Evolutionary conservation across 2,113 vertebrate genomes (phyloP).

Genomic region (Perccottus glenii): DNA sequence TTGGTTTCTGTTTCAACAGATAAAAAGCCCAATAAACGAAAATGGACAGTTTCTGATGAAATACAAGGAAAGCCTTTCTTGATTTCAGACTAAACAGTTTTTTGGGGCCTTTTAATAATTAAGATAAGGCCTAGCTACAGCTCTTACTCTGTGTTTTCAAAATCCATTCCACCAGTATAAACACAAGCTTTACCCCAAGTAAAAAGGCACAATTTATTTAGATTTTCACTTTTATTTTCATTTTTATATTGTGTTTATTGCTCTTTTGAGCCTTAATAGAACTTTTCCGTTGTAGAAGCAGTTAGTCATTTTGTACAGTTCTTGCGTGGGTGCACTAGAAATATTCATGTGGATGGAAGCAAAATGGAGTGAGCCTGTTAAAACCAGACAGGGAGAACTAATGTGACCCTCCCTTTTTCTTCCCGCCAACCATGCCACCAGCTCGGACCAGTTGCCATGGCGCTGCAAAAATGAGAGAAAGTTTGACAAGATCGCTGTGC

Average conservation of each 20-base stretch:
- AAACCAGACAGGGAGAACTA: conserved; percentile 37
- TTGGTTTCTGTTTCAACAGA: no score
- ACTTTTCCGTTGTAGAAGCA: neutral
- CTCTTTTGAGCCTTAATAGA: neutral
- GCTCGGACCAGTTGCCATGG: conserved; percentile 50
- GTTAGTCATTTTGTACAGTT: neutral
- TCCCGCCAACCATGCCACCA: conserved; percentile 33
- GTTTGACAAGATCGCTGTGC: conserved; percentile 70
- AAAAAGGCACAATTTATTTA: no score
- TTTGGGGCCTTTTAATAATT: no score
- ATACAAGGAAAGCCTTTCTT: no score
- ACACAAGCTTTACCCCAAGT: no score
- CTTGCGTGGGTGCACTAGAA: conserved; percentile 1
- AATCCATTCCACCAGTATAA: no score
- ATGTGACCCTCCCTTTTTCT: conserved; percentile 39
- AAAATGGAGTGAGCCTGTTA: conserved; percentile 13
- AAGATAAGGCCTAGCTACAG: no score
- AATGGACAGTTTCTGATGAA: no score
- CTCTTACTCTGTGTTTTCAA: no score
- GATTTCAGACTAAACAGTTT: no score
- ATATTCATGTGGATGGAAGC: neutral
- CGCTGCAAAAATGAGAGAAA: conserved; percentile 54
- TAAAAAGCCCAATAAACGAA: no score
- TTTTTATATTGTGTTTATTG: neutral
- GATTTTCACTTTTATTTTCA: neutral